Conservation (phyloP, 2,888 invertebrate species). For the Rhorus exstirpatorius region DNA sequence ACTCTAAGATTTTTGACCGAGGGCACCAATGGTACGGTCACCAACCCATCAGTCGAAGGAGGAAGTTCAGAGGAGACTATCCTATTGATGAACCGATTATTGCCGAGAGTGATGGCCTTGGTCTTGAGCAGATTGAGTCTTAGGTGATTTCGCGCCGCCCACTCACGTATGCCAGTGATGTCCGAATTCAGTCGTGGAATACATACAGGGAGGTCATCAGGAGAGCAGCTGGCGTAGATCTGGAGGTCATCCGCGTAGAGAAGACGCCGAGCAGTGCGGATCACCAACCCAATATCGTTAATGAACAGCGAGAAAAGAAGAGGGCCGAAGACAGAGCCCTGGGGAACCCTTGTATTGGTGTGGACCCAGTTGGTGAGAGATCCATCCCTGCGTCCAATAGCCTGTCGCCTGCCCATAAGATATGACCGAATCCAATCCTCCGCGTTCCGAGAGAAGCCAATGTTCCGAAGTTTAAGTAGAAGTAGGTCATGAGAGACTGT, state of each 20-base stretch:
- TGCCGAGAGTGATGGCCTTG: neutral
- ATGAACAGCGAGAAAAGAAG: constrained; percentile 17
- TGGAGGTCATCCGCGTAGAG: constrained; percentile 23
- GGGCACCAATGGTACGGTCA: constrained; percentile 8
- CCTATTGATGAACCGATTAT: neutral
- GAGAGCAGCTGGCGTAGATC: neutral
- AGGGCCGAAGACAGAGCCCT: constrained; percentile 34
- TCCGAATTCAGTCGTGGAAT: neutral
- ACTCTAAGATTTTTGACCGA: no score
- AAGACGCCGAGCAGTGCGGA: neutral
- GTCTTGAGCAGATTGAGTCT: neutral
- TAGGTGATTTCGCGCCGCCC: neutral
- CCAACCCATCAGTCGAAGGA: constrained; percentile 3
- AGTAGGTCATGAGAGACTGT: neutral
- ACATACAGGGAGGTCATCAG: neutral
- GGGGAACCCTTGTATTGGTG: neutral
- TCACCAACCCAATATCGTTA: neutral
- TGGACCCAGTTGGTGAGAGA: neutral
- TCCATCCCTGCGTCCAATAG: neutral
- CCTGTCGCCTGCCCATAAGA: neutral
- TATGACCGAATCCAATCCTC: neutral
- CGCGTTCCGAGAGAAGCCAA: neutral
- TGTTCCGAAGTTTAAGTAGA: no score
- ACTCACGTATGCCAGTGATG: neutral
- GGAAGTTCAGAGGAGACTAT: neutral